Percentiles rank a stretch among this genome's conserved stretches.
These are phyloP conservation scores for Chitala chitala DNA, from an alignment of 2,113 vertebrate genomes.

Conservation along the genomic window DNA sequence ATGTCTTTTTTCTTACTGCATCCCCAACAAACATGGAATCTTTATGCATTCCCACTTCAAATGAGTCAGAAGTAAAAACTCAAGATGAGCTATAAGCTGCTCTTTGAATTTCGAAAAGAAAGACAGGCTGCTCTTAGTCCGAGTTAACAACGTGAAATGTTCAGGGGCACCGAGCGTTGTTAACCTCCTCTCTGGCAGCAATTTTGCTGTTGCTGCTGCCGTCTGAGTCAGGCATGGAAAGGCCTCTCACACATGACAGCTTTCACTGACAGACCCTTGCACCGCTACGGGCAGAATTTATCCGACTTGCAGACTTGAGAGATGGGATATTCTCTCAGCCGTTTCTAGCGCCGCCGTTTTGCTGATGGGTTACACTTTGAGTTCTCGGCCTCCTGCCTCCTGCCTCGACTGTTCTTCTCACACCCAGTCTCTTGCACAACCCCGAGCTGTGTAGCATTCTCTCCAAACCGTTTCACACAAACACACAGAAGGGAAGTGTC, in stretches of 20 bases:
- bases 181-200: background rate
- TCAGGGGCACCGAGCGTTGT: background rate
- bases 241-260: background rate
- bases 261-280: background rate
- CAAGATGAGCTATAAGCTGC: no score
- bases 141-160: background rate
- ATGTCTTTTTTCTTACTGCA: no score
- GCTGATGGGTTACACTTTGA: background rate
- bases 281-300: background rate
- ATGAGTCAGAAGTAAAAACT: no score
- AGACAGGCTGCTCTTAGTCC: background rate
- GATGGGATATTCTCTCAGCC: background rate
- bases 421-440: no score
- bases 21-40: no score
- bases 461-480: no score
- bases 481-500: no score
- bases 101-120: no score
- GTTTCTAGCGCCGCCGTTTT: background rate
- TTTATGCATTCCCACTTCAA: no score
- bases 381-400: no score
- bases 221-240: background rate
- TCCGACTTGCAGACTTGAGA: background rate
- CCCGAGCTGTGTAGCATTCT: no score
- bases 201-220: background rate
- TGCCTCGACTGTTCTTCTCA: no score